phyloP scores from a whole-genome alignment of 1,140 invertebrate species.

The Dryas iulia region DNA sequence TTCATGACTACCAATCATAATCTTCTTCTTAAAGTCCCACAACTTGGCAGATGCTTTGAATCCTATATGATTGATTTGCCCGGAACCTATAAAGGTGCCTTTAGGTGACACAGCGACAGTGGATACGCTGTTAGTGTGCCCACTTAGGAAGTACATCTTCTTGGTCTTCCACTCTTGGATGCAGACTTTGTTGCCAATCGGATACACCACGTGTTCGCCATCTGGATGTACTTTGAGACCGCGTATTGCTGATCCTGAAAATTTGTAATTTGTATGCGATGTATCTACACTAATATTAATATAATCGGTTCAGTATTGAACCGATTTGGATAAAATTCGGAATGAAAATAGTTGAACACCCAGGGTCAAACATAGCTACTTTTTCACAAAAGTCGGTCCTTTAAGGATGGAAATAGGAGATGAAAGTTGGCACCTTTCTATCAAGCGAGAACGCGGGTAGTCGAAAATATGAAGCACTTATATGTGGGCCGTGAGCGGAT shows the following conservation, averaged over 20 bases:
- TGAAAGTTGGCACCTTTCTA: too few relatives aligned
- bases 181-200: constrained; percentile 91
- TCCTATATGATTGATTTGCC: constrained; percentile 94
- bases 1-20: constrained; percentile 84
- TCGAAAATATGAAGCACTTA: too few relatives aligned
- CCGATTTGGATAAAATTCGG: too few relatives aligned
- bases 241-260: constrained; percentile 83
- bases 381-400: too few relatives aligned
- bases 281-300: neutral
- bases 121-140: constrained; percentile 92
- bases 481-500: too few relatives aligned
- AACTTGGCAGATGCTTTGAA: constrained; percentile 93
- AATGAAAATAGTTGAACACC: too few relatives aligned
- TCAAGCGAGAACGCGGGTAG: too few relatives aligned
- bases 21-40: constrained; percentile 89
- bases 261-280: neutral
- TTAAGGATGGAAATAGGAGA: too few relatives aligned
- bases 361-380: too few relatives aligned
- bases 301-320: too few relatives aligned
- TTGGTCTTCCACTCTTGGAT: constrained; percentile 87
- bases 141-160: constrained; percentile 88
- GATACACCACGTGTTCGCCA: constrained; percentile 88
- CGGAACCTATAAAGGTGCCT: constrained; percentile 91
- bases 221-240: constrained; percentile 90
- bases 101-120: constrained; percentile 88